Evolutionary conservation across 2,113 vertebrate genomes (phyloP), one percentile per base, ranked within the genome.

Genomic region (Aplodontia rufa): DNA sequence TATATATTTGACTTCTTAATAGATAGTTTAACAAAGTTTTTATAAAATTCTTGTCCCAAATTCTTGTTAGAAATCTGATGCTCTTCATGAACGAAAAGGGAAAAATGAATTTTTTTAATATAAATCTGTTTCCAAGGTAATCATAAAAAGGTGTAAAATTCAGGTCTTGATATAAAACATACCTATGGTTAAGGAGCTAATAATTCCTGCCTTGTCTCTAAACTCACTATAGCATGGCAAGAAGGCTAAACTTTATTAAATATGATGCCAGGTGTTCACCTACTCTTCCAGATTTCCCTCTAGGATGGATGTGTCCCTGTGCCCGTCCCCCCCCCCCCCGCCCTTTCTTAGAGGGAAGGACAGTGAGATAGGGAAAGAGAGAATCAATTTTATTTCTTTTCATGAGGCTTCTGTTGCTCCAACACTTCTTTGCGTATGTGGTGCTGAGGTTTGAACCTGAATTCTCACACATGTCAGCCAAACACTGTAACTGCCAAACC

Each of bases 11-110:
- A 88, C 62, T 20, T 24, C 94, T 88, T 91, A 78, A 72, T 9
- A 91, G 71, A 87, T 16, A 91, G 16, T 55, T 19, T 55, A 74
- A 58, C 68, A 85, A 96, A 58, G 20, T 32, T 20, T 82, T 53
- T n/a, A n/a, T n/a, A 47, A 24, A 58, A 58, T 58, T 58, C 55
- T 58, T 58, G 55, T 58, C 16, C n/a, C n/a, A n/a, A 78, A 82
- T 72, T 45, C 60, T 95, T 84, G 47, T 42, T 86, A 94, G 76
- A 90, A n/a, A 93, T 80, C 71, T 90, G 90, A 81, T 40, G 72
- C 5, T 45, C 9, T 20, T 87, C 37, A 40, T 62, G 35, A 87
- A 37, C 4, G 22, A 49, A 92, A 79, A 95, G 22, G 30, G 42
- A 84, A 75, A 75, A 64, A n/a, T 4, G 20, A 47, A 74, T 0